Base-by-base conservation (phyloP, 2,888 invertebrate genomes). In the Ectobius pallidus region DNA sequence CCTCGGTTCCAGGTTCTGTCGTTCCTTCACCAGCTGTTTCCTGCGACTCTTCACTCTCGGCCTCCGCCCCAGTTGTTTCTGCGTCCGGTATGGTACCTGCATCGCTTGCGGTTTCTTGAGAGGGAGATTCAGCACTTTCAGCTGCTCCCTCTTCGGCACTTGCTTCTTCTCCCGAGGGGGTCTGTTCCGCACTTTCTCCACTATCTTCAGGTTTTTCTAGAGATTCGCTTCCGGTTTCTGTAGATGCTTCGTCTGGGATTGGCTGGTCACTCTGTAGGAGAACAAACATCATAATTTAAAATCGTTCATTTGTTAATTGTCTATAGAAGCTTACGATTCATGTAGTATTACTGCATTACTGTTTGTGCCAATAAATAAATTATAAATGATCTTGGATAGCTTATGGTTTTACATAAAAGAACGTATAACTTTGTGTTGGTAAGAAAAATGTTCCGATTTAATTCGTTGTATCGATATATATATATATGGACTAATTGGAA, bases 51-150 rank as follows among this genome's bases (percentile, higher is more conserved):
- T 39, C 25, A 20, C 9, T 25, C 55, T 55, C 49, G 34, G 39
- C 34, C 69, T 73, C 44, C 67, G 65, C 34, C 22, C 52, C 30
- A 14, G 30, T n/a, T 18, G 63, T 18, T 49, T 20, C 25, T n/a
- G 22, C 52, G 42, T 30, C 62, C 39, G 27, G 39, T 55, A 25
- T 25, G 55, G 55, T 55, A 25, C 25, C 22, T 27, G 74, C 75
- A 14, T 42, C 42, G 55, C 73, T 76, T 30, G 67, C 65, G 3
- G 69, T 74, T 63, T 74, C 75, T 67, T 77, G n/a, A n/a, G n/a
- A n/a, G n/a, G n/a, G n/a, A n/a, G n/a, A n/a, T n/a, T n/a, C 77
- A 49, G 75, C 77, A 32, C 75, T 76, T 68, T 75, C 76, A 69
- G 75, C 76, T 62, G 77, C 76, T 34, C 78, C 77, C 70, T 74